phyloP scores from a whole-genome alignment of 2,888 invertebrate species.

The Agrilus mali region DNA sequence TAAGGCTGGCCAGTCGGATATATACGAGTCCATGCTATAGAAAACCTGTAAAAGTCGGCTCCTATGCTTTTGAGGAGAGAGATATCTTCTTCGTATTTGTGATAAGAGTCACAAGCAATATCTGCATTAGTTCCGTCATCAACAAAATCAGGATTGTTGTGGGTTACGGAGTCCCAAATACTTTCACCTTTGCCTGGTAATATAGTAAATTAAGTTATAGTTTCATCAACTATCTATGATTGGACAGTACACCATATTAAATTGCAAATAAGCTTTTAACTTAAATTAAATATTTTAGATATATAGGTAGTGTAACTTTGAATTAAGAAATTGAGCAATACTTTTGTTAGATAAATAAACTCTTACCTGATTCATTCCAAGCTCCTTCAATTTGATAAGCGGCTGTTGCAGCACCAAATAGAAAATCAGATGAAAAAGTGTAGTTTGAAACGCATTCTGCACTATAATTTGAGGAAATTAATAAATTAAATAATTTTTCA shows the following conservation, averaged over 20 bases:
- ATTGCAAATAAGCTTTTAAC: too few relatives aligned
- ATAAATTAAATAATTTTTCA: too few relatives aligned
- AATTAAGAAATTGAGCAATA: conserved; percentile 37
- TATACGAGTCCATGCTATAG: conserved; percentile 52
- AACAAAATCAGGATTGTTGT: conserved; percentile 37
- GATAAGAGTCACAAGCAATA: conserved; percentile 54
- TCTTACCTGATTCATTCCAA: conserved; percentile 34
- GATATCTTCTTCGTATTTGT: conserved; percentile 49
- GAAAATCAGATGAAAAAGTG: conserved; percentile 38
- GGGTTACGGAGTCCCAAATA: conserved; percentile 38
- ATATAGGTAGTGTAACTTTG: too few relatives aligned
- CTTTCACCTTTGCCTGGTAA: conserved; percentile 33
- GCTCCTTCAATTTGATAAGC: conserved; percentile 45
- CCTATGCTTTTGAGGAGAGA: conserved; percentile 42
- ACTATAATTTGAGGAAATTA: too few relatives aligned
- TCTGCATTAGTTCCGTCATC: conserved; percentile 41
- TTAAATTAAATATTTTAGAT: too few relatives aligned
- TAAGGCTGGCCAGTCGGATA: conserved; percentile 50
- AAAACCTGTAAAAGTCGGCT: conserved; percentile 43
- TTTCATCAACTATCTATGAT: too few relatives aligned
- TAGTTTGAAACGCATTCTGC: too few relatives aligned
- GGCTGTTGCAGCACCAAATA: conserved; percentile 44
- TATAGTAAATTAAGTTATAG: too few relatives aligned
- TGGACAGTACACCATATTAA: too few relatives aligned
- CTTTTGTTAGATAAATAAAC: too few relatives aligned